phyloP scores from a whole-genome alignment of 2,113 vertebrate species.

The Orycteropus afer region DNA sequence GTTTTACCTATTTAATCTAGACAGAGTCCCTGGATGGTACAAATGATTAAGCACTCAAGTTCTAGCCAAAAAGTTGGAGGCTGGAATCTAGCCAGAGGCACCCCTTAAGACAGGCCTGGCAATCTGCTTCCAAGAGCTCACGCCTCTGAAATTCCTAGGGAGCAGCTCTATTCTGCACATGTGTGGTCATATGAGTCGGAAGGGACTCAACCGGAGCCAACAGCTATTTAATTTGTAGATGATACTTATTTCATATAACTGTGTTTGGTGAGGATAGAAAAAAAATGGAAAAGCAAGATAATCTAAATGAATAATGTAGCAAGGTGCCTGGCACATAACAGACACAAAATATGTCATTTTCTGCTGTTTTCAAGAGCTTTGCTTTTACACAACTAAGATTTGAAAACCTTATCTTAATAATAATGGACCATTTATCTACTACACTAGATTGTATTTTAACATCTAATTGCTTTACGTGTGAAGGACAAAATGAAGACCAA shows the following conservation, averaged over 20 bases:
- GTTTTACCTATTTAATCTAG: not conserved
- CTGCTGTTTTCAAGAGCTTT: not conserved
- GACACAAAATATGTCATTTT: not conserved
- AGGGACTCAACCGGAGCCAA: not conserved
- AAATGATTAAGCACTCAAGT: no score
- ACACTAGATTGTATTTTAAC: not conserved
- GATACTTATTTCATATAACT: not conserved
- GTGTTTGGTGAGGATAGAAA: not conserved
- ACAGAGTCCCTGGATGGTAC: not conserved
- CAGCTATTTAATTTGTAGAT: not conserved
- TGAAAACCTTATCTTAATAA: not conserved
- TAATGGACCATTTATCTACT: not conserved
- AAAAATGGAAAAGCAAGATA: not conserved
- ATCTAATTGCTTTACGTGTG: conserved; percentile 26
- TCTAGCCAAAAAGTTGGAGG: no score
- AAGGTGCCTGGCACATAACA: not conserved
- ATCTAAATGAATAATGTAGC: not conserved
- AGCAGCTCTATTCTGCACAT: no score
- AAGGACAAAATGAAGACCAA: conserved; percentile 31
- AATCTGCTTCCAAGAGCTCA: not conserved
- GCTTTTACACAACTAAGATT: not conserved
- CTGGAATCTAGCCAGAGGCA: no score
- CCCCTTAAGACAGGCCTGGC: no score
- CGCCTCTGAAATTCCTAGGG: not conserved
- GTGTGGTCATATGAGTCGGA: no score